Evolutionary conservation across 2,888 invertebrate genomes (phyloP).

Genomic region (Clunio marinus): DNA sequence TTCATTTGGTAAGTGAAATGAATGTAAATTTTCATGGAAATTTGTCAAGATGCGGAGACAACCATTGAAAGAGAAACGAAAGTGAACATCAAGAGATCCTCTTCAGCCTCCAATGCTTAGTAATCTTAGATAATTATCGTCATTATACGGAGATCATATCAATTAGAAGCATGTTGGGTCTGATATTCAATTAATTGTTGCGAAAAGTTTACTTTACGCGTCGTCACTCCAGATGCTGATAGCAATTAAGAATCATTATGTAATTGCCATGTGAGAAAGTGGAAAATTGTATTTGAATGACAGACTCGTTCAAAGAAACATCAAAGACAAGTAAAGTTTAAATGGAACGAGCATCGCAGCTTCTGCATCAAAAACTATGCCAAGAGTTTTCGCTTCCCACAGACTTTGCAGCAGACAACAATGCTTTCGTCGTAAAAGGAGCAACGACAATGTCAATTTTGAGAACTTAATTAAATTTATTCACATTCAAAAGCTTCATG

Average conservation of each 20-base stretch:
- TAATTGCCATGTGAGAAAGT: neutral
- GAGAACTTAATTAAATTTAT: constrained; percentile 30
- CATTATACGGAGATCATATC: constrained; percentile 31
- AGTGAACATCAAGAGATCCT: neutral
- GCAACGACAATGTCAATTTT: neutral
- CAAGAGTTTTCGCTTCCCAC: no score
- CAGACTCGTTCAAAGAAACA: neutral
- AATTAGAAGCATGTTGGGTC: constrained; percentile 25
- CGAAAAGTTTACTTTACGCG: constrained; percentile 5
- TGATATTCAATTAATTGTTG: constrained; percentile 22
- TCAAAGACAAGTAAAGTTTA: neutral
- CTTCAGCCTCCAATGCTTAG: constrained; percentile 18
- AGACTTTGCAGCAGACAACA: no score
- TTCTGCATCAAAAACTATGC: neutral
- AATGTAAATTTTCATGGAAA: neutral
- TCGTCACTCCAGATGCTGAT: neutral
- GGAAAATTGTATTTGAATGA: neutral
- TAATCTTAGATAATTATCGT: constrained; percentile 33
- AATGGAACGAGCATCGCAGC: neutral
- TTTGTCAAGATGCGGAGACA: neutral
- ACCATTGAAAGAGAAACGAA: no score
- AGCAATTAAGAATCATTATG: neutral
- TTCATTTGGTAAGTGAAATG: neutral
- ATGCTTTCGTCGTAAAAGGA: no score
- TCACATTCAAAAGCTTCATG: neutral